phyloP scores from a whole-genome alignment of 2,797 vertebrate species.

The Enteromius afrohamiltoni region DNA sequence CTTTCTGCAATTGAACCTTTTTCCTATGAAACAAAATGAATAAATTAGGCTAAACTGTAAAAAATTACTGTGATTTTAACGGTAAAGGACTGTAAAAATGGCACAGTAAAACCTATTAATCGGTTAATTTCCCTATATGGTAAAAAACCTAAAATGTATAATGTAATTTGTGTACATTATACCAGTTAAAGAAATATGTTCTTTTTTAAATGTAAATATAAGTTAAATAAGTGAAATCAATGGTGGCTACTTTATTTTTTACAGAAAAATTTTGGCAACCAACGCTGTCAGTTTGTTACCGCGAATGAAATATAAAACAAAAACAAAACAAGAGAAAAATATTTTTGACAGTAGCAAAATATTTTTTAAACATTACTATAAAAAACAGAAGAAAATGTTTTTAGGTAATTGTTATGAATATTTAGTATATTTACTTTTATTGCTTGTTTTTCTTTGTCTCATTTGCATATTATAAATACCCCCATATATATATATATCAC shows the following conservation, averaged over 20 bases:
- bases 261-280: too few relatives aligned
- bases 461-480: background rate
- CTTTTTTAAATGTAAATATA: too few relatives aligned
- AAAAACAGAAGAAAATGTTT: background rate
- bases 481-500: too few relatives aligned
- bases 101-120: too few relatives aligned
- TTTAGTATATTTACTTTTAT: background rate
- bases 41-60: background rate
- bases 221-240: too few relatives aligned
- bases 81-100: background rate
- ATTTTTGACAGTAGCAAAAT: background rate
- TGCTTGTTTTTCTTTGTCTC: too few relatives aligned
- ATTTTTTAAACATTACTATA: background rate
- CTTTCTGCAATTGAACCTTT: background rate
- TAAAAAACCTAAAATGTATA: too few relatives aligned
- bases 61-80: background rate
- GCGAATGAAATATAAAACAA: background rate
- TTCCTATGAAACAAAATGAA: background rate
- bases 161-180: too few relatives aligned
- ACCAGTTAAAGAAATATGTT: too few relatives aligned
- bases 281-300: too few relatives aligned
- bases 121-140: background rate
- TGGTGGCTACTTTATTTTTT: too few relatives aligned
- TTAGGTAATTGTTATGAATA: background rate
- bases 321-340: background rate